phyloP scores from a whole-genome alignment of 1,140 invertebrate species.

The Ruditapes philippinarum region DNA sequence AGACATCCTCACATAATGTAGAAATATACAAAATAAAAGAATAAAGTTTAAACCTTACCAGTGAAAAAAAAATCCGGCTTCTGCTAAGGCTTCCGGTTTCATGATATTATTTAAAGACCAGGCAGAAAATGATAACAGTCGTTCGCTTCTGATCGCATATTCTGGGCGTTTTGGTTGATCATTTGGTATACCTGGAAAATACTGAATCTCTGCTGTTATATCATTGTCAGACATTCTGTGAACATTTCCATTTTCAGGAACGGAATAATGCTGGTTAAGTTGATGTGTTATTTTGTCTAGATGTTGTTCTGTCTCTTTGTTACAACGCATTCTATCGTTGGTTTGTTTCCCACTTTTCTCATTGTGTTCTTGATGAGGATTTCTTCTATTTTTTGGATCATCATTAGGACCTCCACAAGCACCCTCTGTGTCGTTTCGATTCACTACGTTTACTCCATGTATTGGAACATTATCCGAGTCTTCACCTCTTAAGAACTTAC shows the following conservation, averaged over 20 bases:
- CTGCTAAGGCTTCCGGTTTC: neutral
- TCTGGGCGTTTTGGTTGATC: neutral
- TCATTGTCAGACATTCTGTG: too few species aligned
- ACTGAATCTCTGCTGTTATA: neutral
- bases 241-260: neutral
- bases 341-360: neutral
- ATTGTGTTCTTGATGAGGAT: too few species aligned
- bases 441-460: neutral
- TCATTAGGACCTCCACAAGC: neutral
- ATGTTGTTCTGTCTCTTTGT: neutral
- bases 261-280: neutral
- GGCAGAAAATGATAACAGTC: neutral
- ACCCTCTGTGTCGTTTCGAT: neutral
- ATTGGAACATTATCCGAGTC: neutral
- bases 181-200: neutral
- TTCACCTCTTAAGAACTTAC: neutral
- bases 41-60: neutral
- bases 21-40: too few species aligned
- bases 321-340: neutral
- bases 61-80: constrained; percentile 3
- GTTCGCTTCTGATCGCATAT: neutral
- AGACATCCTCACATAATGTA: too few species aligned
- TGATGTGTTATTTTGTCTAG: neutral
- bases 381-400: neutral
- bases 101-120: neutral